These are phyloP conservation scores for Plecotus auritus DNA, from an alignment of 2,113 vertebrate genomes.

Conservation along the genomic window DNA sequence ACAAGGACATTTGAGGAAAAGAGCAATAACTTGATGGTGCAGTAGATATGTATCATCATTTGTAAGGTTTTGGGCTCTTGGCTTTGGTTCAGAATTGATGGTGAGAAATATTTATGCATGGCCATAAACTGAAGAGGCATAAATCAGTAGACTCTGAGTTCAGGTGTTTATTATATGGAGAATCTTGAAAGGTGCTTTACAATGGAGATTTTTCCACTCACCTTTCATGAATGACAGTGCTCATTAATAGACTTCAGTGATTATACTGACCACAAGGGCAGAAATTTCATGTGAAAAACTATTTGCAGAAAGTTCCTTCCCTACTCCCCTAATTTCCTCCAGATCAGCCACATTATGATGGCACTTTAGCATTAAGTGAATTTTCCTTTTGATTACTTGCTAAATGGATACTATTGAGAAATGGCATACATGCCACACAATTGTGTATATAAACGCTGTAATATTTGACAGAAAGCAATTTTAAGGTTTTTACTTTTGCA, in stretches of 20 bases:
- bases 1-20: not conserved
- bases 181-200: not conserved
- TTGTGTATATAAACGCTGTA: not conserved
- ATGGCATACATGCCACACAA: not conserved
- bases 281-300: not conserved
- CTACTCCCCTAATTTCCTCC: not conserved
- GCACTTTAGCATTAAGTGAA: not conserved
- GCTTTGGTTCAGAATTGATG: not conserved
- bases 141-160: not conserved
- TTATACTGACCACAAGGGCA: not conserved
- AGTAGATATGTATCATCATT: not conserved
- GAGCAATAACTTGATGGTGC: not conserved
- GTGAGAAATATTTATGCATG: not conserved
- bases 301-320: not conserved
- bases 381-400: constrained; percentile 40
- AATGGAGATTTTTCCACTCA: not conserved
- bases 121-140: not conserved
- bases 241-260: not conserved
- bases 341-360: not conserved
- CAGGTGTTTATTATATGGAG: not conserved
- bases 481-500: constrained; percentile 13
- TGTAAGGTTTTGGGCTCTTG: not conserved
- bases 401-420: constrained; percentile 20
- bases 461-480: constrained; percentile 22
- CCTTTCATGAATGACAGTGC: not conserved